Percentiles rank a stretch among this genome's conserved stretches.
These are phyloP conservation scores for Drepana arcuata DNA, from an alignment of 1,140 invertebrate species.

Conservation along the genomic window DNA sequence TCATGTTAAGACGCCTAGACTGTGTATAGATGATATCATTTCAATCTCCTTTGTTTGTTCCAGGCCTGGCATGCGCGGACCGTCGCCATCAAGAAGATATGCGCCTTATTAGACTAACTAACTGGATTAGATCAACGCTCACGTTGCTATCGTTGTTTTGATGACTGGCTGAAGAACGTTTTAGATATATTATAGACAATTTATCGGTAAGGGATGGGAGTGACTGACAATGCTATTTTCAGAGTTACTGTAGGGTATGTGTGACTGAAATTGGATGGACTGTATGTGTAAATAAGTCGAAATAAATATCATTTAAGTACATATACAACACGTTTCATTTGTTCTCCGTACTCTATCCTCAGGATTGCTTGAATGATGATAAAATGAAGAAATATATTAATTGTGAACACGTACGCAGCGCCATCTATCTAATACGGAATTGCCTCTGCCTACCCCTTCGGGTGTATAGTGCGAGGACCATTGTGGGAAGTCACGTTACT, in stretches of 20 bases:
- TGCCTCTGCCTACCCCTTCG: too few relatives aligned
- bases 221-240: slow-evolving; percentile 30
- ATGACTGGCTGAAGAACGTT: slow-evolving; percentile 18
- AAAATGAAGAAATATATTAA: too few relatives aligned
- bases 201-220: slow-evolving; percentile 17
- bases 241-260: too few relatives aligned
- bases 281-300: slow-evolving; percentile 49
- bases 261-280: slow-evolving; percentile 21
- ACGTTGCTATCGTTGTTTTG: slow-evolving; percentile 11
- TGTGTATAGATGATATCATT: too few relatives aligned
- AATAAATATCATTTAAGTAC: slow-evolving; percentile 57
- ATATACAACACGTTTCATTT: too few relatives aligned
- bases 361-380: too few relatives aligned
- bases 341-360: too few relatives aligned
- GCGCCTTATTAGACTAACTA: slow-evolving; percentile 80
- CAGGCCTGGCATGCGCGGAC: slow-evolving; percentile 80
- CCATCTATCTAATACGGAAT: too few relatives aligned
- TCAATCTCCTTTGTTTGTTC: slow-evolving; percentile 13
- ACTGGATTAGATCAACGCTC: slow-evolving; percentile 14
- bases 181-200: slow-evolving; percentile 34
- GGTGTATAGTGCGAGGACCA: too few relatives aligned
- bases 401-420: too few relatives aligned
- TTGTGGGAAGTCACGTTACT: too few relatives aligned
- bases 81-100: slow-evolving; percentile 84
- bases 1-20: too few relatives aligned